Percentiles rank a stretch among this genome's conserved stretches.
Evolutionary conservation across 2,797 vertebrate species (phyloP).

Genomic region (Hippocampus kuda): DNA sequence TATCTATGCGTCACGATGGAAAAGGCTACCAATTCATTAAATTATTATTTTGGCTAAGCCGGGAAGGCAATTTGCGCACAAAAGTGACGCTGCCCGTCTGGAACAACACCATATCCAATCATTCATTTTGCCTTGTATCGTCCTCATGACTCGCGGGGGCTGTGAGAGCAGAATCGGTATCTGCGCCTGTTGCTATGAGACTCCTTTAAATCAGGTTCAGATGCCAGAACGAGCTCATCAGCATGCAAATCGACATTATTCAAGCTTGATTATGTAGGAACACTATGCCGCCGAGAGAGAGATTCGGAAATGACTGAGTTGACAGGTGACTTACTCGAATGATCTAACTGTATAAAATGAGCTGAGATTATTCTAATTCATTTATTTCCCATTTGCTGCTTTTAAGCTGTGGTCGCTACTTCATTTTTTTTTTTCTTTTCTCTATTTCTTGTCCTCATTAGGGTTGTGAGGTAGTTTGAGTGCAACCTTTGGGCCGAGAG

Average conservation of each 20-base stretch:
- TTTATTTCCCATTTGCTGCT: background rate
- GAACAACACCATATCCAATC: constrained; percentile 35
- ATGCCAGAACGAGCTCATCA: constrained; percentile 1
- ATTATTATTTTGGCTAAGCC: constrained; percentile 8
- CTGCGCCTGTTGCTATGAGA: constrained; percentile 5
- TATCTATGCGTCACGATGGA: constrained; percentile 43
- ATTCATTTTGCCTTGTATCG: constrained; percentile 21
- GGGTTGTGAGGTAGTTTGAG: background rate
- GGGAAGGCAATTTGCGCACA: constrained; percentile 31
- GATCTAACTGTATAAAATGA: background rate
- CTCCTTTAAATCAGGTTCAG: background rate
- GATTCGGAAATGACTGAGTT: background rate
- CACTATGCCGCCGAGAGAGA: background rate
- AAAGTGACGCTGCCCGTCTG: constrained; percentile 29
- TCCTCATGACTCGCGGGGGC: constrained; percentile 25
- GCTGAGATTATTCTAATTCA: background rate
- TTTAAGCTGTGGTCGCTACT: background rate
- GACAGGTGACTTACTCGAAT: constrained; percentile 3
- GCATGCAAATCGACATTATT: constrained; percentile 8
- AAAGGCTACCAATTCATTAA: constrained; percentile 3
- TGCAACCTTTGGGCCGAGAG: no score
- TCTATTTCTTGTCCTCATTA: background rate
- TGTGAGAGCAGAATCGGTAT: constrained; percentile 17
- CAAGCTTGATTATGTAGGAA: constrained; percentile 1
- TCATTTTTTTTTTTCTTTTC: background rate